Base-by-base conservation (phyloP, 2,797 vertebrate species). In the Arnoldichthys spilopterus region DNA sequence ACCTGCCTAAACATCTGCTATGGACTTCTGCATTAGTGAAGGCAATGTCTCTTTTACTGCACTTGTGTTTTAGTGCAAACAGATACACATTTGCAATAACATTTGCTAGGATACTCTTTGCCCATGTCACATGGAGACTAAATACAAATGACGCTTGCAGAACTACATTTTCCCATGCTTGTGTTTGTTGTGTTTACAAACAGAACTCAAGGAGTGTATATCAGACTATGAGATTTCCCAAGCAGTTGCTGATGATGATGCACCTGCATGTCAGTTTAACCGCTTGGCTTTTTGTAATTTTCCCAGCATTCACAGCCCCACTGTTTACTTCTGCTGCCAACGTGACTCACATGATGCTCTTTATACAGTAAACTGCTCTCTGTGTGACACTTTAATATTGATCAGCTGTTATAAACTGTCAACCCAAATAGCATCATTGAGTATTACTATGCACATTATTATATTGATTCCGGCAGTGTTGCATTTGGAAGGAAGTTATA, bases 221-320 rank as follows among this genome's bases (percentile, higher is more conserved):
- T 84, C 20, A 9, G 2, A 20, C 30, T 51, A n/a, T 73, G 68
- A 64, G 77, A 77, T 83, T 56, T 43, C 32, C 54, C 54, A 76
- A 30, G 54, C 5, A 24, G 61, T 66, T 54, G 12, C 59, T 30
- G 37, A 64, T 47, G 64, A 66, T 15, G 4, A 53, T 32, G 34
- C 45, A 62, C 68, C 62, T 69, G 45, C 54, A 28, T 81, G 59
- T 54, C 72, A 78, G 43, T 72, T 72, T 77, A 70, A 82, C 26
- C 66, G 53, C 28, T 56, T 62, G 49, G 20, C 26, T 77, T 84
- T 79, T 24, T 75, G 80, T 49, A 47, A 76, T 26, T 79, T 72
- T 73, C 63, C 49, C 61, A 73, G 18, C 61, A 16, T 30, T 15
- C 32, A 47, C 54, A 37, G 45, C 56, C 49, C 26, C 51, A 59